Base-by-base conservation (phyloP, 1,140 invertebrate species). In the Ceratina australensis region DNA sequence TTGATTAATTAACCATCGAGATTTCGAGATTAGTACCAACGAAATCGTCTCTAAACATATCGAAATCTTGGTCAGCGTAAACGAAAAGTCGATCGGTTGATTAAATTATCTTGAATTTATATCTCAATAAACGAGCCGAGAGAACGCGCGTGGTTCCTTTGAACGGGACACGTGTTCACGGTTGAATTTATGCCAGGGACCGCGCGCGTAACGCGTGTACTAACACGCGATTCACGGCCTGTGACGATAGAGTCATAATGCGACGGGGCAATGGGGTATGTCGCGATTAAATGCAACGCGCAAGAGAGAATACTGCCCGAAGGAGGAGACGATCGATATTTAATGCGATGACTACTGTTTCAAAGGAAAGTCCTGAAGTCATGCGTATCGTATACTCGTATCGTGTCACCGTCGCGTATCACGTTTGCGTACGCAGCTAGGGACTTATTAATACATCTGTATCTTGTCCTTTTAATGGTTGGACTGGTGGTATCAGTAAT, bases 261-360 rank as follows among this genome's bases (percentile, higher is more conserved):
- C 71, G 57, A 78, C 26, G 54, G 78, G 85, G 75, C 79, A 83
- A 86, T 85, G 81, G 78, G 42, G 56, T 65, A 63, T 49, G 63
- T 33, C 26, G 66, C 78, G 83, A 86, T 85, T 83, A 80, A 84
- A 86, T 61, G 74, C 81, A 64, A 69, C 71, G 52, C 49, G 50
- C 49, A 26, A 54, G 42, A 57, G 59, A 15, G 15, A 49, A 33
- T 50, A 18, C 33, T 28, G 73, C n/a, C n/a, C n/a, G n/a, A n/a
- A n/a, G n/a, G n/a, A 65, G 16, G 69, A 24, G 18, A n/a, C 49
- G 49, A 33, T 65, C 60, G 72, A 54, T 54, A 65, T 18, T 50
- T 42, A n/a, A 50, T 47, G 16, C 2, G 5, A 24, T 20, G 28
- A 56, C 33, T 42, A 42, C 33, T 42, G 33, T 42, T 42, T 42